Percentiles rank a stretch among this genome's conserved stretches.
These are phyloP conservation scores for Bucorvus abyssinicus DNA, from an alignment of 2,797 vertebrate genomes.

Conservation along the genomic window DNA sequence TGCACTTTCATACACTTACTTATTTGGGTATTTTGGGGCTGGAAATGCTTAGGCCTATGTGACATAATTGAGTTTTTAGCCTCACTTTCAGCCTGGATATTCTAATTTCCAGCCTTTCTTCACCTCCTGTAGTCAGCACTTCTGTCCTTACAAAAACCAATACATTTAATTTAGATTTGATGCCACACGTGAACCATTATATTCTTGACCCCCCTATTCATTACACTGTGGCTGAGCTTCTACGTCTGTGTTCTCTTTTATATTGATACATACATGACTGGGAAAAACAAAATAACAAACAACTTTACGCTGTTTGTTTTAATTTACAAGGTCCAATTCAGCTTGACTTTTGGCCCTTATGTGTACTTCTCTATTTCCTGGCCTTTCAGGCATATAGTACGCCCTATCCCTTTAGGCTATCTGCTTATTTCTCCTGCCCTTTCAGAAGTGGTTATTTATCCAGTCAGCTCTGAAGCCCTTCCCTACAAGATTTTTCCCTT, in stretches of 20 bases:
- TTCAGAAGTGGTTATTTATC: conserved; percentile 46
- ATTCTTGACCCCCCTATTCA: not conserved
- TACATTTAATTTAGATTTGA: not conserved
- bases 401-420: not conserved
- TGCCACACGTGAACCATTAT: not conserved
- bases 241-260: not conserved
- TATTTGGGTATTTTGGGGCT: not conserved
- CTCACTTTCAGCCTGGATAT: not conserved
- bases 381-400: not conserved
- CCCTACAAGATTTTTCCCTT: conserved; percentile 35
- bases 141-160: not conserved
- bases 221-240: not conserved
- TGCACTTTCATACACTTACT: not conserved
- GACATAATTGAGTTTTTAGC: not conserved
- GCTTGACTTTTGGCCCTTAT: not conserved
- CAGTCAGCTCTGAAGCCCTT: conserved; percentile 28
- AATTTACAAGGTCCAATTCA: not conserved
- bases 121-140: not conserved
- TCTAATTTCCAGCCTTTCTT: not conserved
- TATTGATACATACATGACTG: not conserved
- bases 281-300: not conserved
- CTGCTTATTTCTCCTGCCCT: conserved; percentile 14
- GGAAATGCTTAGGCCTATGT: not conserved
- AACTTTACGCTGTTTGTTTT: not conserved
- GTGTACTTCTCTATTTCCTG: not conserved